These are phyloP conservation scores for Periparus ater DNA, from an alignment of 2,797 vertebrate genomes.

Conservation along the genomic window DNA sequence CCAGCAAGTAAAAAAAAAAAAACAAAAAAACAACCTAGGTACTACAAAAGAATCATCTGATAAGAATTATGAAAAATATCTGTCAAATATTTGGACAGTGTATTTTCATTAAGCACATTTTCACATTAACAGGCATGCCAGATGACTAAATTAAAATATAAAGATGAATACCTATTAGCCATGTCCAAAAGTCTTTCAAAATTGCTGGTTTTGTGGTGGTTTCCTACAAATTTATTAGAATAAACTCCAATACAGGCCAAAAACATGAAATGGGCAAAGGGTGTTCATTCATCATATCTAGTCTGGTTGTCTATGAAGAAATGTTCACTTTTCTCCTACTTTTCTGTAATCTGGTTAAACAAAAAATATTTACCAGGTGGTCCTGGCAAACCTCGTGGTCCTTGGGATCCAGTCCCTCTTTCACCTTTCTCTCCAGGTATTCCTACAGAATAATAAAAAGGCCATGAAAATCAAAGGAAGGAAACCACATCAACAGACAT, in stretches of 20 bases:
- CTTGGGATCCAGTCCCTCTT: conserved; percentile 88
- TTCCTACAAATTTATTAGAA: not conserved
- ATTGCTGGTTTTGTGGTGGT: not conserved
- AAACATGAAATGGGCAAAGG: not conserved
- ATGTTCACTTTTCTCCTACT: not conserved
- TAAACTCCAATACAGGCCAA: not conserved
- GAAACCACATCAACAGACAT: not conserved
- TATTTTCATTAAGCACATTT: not conserved
- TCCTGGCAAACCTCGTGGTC: conserved; percentile 85
- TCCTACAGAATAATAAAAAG: conserved; percentile 72
- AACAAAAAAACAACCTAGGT: not conserved
- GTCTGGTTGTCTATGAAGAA: not conserved
- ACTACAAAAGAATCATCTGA: not conserved
- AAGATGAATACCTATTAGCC: not conserved
- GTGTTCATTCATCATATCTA: not conserved
- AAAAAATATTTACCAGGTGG: conserved; percentile 84
- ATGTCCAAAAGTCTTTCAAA: not conserved
- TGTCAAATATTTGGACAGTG: not conserved
- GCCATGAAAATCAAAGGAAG: not conserved
- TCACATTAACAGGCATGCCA: not conserved
- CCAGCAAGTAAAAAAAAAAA: not conserved
- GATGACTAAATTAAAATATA: not conserved
- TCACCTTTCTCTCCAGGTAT: conserved; percentile 93
- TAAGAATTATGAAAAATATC: not conserved
- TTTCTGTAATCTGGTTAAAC: not conserved